These are phyloP conservation scores for Hemibagrus wyckioides DNA, from an alignment of 2,113 vertebrate species.

Conservation along the genomic window DNA sequence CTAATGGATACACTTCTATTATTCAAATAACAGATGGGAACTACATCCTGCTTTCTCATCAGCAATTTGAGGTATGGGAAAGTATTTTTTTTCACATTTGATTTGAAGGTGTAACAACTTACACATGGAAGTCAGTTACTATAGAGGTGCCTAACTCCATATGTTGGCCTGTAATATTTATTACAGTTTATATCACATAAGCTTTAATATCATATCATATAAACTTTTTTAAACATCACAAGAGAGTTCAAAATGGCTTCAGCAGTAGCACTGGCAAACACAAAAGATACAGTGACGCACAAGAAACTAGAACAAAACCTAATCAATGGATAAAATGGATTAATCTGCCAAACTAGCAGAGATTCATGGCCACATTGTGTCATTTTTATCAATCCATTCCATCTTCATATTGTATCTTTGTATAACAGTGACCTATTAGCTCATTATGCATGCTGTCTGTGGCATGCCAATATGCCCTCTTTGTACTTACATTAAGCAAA, in stretches of 20 bases:
- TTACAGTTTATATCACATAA: neutral
- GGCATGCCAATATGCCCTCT: conserved; percentile 36
- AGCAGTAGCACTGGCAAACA: neutral
- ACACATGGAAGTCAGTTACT: neutral
- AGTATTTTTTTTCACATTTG: conserved; percentile 11
- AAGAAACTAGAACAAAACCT: conserved; percentile 32
- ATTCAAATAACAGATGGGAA: conserved; percentile 11
- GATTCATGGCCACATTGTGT: conserved; percentile 21
- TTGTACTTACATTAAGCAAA: conserved; percentile 45
- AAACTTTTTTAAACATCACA: neutral
- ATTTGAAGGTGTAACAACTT: neutral
- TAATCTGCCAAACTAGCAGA: conserved; percentile 41
- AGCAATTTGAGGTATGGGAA: conserved; percentile 34
- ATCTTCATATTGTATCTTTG: conserved; percentile 34
- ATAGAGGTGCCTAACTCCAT: neutral
- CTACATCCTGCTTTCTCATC: conserved; percentile 25
- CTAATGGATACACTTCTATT: conserved; percentile 49
- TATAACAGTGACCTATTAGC: conserved; percentile 40
- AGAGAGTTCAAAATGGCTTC: neutral
- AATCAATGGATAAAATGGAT: conserved; percentile 50
- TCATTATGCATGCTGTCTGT: conserved; percentile 41
- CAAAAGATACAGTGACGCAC: neutral
- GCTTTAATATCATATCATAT: neutral
- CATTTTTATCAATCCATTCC: conserved; percentile 40
- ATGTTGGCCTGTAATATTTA: neutral